A percentile compares a stretch with the other conserved stretches of the same genome.
These are phyloP conservation scores for Pterois miles DNA, from an alignment of 2,797 vertebrate species.

Conservation along the genomic window DNA sequence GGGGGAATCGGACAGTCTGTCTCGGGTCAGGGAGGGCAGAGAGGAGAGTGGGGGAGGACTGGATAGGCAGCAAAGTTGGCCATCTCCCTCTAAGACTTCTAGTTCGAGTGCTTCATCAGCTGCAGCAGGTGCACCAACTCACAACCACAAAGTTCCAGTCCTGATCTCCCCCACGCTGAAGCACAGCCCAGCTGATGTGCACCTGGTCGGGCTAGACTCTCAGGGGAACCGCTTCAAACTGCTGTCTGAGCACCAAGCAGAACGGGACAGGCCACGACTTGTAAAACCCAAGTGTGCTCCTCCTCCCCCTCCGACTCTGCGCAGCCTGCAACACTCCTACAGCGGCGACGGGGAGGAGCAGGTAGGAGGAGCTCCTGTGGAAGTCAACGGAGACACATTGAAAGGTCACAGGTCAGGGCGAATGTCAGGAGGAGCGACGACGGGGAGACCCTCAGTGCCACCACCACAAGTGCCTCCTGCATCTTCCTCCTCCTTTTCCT, in stretches of 20 bases:
- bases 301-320: constrained; percentile 92
- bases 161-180: constrained; percentile 97
- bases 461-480: constrained; percentile 89
- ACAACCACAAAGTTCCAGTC: constrained; percentile 99
- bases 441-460: constrained; percentile 86
- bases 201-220: constrained; percentile 97
- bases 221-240: constrained; percentile 99
- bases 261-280: constrained; percentile 92
- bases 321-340: constrained; percentile 87
- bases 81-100: constrained; percentile 89
- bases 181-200: constrained; percentile 93
- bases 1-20: constrained; percentile 72
- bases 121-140: constrained; percentile 80
- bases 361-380: constrained; percentile 60
- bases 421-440: constrained; percentile 83
- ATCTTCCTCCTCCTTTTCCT: constrained; percentile 80
- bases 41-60: constrained; percentile 65
- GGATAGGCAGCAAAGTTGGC: constrained; percentile 85
- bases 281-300: constrained; percentile 99
- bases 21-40: constrained; percentile 84
- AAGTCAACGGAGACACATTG: constrained; percentile 85
- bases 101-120: constrained; percentile 63
- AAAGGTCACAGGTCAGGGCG: constrained; percentile 87
- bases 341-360: constrained; percentile 85
- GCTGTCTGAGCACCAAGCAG: constrained; percentile 93